phyloP scores from a whole-genome alignment of 2,113 vertebrate genomes.

The Upupa epops region DNA sequence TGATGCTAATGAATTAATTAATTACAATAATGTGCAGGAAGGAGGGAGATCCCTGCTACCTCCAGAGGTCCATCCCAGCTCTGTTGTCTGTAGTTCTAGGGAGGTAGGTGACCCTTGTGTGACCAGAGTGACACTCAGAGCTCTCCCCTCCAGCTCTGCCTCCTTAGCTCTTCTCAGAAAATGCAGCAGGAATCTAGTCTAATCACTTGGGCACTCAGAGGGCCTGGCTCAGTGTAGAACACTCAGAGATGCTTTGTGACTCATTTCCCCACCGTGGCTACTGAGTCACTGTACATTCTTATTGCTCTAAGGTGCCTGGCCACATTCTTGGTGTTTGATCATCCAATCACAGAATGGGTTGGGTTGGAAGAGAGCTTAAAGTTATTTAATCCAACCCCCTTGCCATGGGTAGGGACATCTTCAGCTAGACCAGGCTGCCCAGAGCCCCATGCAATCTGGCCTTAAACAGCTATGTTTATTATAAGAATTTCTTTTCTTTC shows the following conservation, averaged over 20 bases:
- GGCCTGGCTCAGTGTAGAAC: constrained; percentile 24
- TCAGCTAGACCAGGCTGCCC: no score
- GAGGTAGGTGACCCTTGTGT: background rate
- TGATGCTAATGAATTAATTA: background rate
- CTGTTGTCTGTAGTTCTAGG: background rate
- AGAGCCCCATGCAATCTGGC: no score
- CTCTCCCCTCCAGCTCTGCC: background rate
- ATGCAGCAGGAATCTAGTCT: constrained; percentile 12
- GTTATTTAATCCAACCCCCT: no score
- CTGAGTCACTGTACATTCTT: constrained; percentile 63
- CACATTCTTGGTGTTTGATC: background rate
- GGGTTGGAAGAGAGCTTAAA: no score
- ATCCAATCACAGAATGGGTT: background rate
- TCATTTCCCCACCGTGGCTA: constrained; percentile 65
- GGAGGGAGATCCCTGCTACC: background rate
- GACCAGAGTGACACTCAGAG: background rate
- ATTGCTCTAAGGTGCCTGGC: background rate
- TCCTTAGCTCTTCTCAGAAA: constrained; percentile 19
- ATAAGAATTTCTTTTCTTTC: no score
- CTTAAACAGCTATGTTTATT: no score
- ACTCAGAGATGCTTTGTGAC: constrained; percentile 44
- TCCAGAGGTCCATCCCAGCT: background rate
- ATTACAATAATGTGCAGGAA: background rate
- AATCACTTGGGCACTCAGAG: background rate
- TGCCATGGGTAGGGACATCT: no score